Percentiles rank a stretch among this genome's conserved stretches.
Conservation (phyloP, 2,888 invertebrate genomes). For the Heteromurus nitidus region DNA sequence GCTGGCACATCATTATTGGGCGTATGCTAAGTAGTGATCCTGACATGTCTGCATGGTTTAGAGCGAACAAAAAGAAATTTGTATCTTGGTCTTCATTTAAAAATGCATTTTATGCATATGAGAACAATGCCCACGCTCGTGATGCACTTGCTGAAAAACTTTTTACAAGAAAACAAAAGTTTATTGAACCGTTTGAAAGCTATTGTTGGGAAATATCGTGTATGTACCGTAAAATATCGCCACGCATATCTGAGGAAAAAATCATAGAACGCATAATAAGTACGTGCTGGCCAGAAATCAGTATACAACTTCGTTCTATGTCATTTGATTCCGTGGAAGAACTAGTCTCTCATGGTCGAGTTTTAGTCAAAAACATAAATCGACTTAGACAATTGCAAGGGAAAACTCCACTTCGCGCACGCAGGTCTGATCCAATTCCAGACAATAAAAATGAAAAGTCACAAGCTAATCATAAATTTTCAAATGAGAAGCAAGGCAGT, state of each 20-base stretch:
- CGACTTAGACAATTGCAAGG: background rate
- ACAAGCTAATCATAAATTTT: too few species aligned
- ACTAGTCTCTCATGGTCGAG: slow-evolving; percentile 14
- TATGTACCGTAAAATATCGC: background rate
- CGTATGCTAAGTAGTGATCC: background rate
- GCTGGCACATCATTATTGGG: slow-evolving; percentile 22
- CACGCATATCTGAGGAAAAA: background rate
- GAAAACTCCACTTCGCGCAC: slow-evolving; percentile 10
- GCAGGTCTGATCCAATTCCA: background rate
- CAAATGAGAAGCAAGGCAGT: background rate
- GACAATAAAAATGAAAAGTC: too few species aligned
- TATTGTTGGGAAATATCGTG: slow-evolving; percentile 18
- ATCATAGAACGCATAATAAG: slow-evolving; percentile 27
- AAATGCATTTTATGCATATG: background rate
- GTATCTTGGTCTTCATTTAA: background rate
- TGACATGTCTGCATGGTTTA: slow-evolving; percentile 17
- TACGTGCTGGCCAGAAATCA: slow-evolving; percentile 29
- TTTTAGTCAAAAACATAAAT: slow-evolving; percentile 6
- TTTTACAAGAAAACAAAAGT: slow-evolving; percentile 24
- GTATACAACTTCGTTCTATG: background rate
- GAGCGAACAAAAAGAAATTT: background rate
- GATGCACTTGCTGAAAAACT: background rate
- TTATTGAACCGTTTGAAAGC: slow-evolving; percentile 28
- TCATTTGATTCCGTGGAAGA: background rate
- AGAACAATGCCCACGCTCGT: background rate